Evolutionary conservation across 2,888 invertebrate species (phyloP), one percentile per base, ranked within the genome.

Genomic region (Hirtodrosophila trivittata): DNA sequence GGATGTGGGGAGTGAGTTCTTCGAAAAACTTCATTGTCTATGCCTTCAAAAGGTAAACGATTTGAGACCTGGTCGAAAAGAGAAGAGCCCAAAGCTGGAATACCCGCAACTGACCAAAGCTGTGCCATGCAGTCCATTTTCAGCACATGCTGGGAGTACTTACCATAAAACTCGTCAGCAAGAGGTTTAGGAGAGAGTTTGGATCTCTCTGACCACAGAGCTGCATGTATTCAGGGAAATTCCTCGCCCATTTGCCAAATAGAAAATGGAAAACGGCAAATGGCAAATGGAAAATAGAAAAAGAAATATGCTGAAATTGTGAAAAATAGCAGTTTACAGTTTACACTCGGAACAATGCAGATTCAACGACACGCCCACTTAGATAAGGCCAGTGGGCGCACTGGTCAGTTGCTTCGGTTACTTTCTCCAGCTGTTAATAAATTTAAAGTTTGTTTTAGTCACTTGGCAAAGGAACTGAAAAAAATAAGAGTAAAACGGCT

Each of bases 371-470:
- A 59, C 58, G 62, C 66, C 57, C 57, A 35, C 51, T 30, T 7
- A 26, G 18, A 21, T 21, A 21, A 21, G 18, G 26, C 14, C 18
- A 25, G 30, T 12, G 35, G 54, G 45, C 66, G 46, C 50, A 38
- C 43, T 70, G 70, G 66, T 51, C 73, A 72, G 56, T 50, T 47
- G 63, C 66, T 37, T 47, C 46, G 59, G 33, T 28, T 52, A 47
- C 71, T 68, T 83, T 67, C 70, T 54, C 66, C 51, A 46, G 55
- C 49, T 81, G 85, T 80, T 80, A 80, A 80, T 84, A 80, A 84
- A 84, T 84, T 84, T 75, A 84, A 81, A 80, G 78, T 81, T 84
- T 67, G 75, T 64, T 77, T 72, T 75, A 66, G 62, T 69, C 68
- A 51, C 71, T 66, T 26, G 51, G 18, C 55, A 56, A 43, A 41